A percentile compares a stretch with the other conserved stretches of the same genome.
phyloP scores from a whole-genome alignment of 1,140 invertebrate species.

The Chrysomallon squamiferum region DNA sequence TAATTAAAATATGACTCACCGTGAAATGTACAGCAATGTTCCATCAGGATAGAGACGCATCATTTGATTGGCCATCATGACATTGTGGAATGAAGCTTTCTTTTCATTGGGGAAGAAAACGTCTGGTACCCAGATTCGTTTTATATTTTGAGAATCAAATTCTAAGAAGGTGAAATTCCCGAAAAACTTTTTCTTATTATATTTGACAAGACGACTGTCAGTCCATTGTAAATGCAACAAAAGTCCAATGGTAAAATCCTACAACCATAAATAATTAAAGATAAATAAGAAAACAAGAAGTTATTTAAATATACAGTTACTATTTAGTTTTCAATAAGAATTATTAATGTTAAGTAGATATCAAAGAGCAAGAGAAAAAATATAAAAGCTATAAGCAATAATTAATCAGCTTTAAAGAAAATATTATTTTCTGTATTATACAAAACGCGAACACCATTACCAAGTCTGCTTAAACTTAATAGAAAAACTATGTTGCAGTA shows the following conservation, averaged over 20 bases:
- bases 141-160: constrained; percentile 44
- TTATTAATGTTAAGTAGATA: too few species aligned
- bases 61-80: constrained; percentile 64
- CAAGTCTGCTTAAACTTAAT: too few species aligned
- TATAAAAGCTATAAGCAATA: too few species aligned
- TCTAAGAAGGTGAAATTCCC: constrained; percentile 26
- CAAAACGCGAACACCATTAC: too few species aligned
- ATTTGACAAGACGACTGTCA: constrained; percentile 30
- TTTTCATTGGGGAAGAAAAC: constrained; percentile 65
- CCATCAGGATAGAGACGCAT: constrained; percentile 59
- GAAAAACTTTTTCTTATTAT: constrained; percentile 12
- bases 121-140: constrained; percentile 63
- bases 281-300: background rate
- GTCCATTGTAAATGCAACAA: constrained; percentile 44
- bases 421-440: too few species aligned
- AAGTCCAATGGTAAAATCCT: constrained; percentile 51
- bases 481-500: too few species aligned
- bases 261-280: constrained; percentile 13
- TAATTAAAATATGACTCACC: too few species aligned
- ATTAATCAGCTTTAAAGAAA: too few species aligned
- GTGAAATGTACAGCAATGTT: constrained; percentile 62
- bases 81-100: constrained; percentile 61
- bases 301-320: background rate
- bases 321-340: too few species aligned
- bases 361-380: too few species aligned